Percentiles rank a stretch among this genome's conserved stretches.
phyloP scores from a whole-genome alignment of 1,140 invertebrate genomes.

The Drosophila mojavensis region DNA sequence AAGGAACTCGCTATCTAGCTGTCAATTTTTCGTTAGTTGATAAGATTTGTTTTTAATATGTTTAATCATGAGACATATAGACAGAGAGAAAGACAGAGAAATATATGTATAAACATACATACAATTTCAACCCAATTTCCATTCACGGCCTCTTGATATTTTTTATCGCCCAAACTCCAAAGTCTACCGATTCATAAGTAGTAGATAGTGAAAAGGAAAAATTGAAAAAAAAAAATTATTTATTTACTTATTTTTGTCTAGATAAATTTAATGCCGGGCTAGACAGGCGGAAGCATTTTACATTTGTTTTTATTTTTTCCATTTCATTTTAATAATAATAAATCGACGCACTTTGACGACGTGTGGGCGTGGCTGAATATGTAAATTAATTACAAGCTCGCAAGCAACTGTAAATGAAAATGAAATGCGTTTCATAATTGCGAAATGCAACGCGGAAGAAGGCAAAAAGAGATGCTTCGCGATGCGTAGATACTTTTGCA shows the following conservation, averaged over 20 bases:
- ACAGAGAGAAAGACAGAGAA: slow-evolving; percentile 5
- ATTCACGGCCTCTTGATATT: slow-evolving; percentile 31
- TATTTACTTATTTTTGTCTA: slow-evolving; percentile 25
- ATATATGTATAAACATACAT: slow-evolving; percentile 1
- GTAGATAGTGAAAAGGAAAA: slow-evolving; percentile 11
- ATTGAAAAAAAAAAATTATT: not conserved
- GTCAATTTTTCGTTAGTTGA: slow-evolving; percentile 17
- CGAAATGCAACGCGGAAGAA: slow-evolving; percentile 63
- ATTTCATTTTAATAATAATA: slow-evolving; percentile 2
- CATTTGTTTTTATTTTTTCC: not conserved
- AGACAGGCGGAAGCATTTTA: slow-evolving; percentile 28
- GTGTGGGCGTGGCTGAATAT: slow-evolving; percentile 27
- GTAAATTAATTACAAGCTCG: slow-evolving; percentile 43
- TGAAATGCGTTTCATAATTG: slow-evolving; percentile 55
- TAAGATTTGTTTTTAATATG: slow-evolving; percentile 25
- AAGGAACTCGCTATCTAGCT: slow-evolving; percentile 9
- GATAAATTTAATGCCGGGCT: slow-evolving; percentile 26
- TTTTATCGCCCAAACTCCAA: slow-evolving; percentile 26
- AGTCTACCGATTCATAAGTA: slow-evolving; percentile 4
- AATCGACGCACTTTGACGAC: not conserved
- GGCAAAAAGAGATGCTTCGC: slow-evolving; percentile 33
- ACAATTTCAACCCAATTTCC: slow-evolving; percentile 45
- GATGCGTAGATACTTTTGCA: slow-evolving; percentile 61
- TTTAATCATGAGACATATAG: slow-evolving; percentile 18
- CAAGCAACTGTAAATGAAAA: slow-evolving; percentile 44